These are phyloP conservation scores for Sebastes dallii DNA, from an alignment of 2,797 vertebrate genomes.

Conservation along the genomic window DNA sequence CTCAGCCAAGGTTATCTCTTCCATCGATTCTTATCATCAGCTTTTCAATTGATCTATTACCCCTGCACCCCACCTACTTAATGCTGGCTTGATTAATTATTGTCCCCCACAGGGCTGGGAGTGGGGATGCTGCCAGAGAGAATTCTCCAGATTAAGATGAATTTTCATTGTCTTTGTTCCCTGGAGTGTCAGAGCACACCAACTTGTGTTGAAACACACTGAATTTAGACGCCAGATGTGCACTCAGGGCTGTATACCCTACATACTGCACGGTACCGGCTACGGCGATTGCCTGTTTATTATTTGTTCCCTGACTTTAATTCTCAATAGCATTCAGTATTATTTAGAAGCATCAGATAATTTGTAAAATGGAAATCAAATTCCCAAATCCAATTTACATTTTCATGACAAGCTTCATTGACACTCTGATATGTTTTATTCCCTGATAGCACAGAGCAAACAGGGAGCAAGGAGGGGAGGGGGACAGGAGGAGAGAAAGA, in stretches of 20 bases:
- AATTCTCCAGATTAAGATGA: constrained; percentile 72
- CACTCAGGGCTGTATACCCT: neutral
- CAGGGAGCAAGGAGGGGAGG: constrained; percentile 15
- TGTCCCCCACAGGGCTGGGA: constrained; percentile 61
- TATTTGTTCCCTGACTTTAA: constrained; percentile 38
- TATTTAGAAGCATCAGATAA: constrained; percentile 68
- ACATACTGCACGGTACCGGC: neutral
- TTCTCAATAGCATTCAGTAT: constrained; percentile 44
- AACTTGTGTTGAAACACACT: constrained; percentile 37
- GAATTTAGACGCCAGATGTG: constrained; percentile 44
- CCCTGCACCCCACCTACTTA: constrained; percentile 77
- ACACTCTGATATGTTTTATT: constrained; percentile 72
- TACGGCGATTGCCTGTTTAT: constrained; percentile 10
- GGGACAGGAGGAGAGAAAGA: neutral
- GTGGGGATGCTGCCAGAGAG: constrained; percentile 55
- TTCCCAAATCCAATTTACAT: constrained; percentile 75
- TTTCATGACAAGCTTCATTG: constrained; percentile 76
- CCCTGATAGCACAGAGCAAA: constrained; percentile 36
- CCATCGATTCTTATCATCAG: constrained; percentile 83
- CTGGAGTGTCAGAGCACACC: constrained; percentile 44
- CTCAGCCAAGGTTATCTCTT: constrained; percentile 82
- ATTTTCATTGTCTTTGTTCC: constrained; percentile 68
- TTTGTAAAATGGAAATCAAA: constrained; percentile 73
- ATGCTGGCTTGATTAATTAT: constrained; percentile 83
- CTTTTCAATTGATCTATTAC: constrained; percentile 86